Evolutionary conservation across 2,888 invertebrate genomes (phyloP).

Genomic region (Cepaea hortensis): DNA sequence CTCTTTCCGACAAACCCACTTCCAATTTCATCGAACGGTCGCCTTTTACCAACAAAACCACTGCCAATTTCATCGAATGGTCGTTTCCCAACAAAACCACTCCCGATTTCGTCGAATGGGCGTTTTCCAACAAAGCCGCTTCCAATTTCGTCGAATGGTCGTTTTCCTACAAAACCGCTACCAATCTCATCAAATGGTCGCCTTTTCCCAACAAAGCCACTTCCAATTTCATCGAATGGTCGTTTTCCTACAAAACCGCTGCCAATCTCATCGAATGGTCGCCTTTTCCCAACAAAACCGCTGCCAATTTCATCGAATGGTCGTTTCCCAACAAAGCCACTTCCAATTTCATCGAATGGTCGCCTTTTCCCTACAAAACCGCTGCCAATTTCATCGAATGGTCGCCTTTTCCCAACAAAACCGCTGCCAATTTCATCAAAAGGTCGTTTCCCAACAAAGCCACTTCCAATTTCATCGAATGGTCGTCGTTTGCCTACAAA

Average conservation of each 20-base stretch:
- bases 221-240: conserved; percentile 32
- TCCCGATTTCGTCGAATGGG: conserved; percentile 45
- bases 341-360: conserved; percentile 39
- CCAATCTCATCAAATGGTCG: not conserved
- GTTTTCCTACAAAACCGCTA: not conserved
- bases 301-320: conserved; percentile 35
- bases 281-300: conserved; percentile 39
- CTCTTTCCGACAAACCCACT: conserved; percentile 38
- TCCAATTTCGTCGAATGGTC: not conserved
- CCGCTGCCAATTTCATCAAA: conserved; percentile 51
- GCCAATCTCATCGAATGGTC: conserved; percentile 47
- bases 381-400: conserved; percentile 35
- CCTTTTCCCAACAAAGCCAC: conserved; percentile 38
- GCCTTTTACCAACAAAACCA: conserved; percentile 51
- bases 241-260: conserved; percentile 52
- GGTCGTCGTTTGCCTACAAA: conserved; percentile 49
- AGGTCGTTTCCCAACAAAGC: conserved; percentile 36
- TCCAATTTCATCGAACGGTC: conserved; percentile 24
- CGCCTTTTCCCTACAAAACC: conserved; percentile 50
- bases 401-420: conserved; percentile 31
- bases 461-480: conserved; percentile 32
- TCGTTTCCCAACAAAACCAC: conserved; percentile 48
- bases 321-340: conserved; percentile 50
- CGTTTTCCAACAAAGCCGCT: conserved; percentile 28
- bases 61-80: conserved; percentile 49